These are phyloP conservation scores for Notamacropus eugenii DNA, from an alignment of 2,797 vertebrate genomes.

Conservation along the genomic window DNA sequence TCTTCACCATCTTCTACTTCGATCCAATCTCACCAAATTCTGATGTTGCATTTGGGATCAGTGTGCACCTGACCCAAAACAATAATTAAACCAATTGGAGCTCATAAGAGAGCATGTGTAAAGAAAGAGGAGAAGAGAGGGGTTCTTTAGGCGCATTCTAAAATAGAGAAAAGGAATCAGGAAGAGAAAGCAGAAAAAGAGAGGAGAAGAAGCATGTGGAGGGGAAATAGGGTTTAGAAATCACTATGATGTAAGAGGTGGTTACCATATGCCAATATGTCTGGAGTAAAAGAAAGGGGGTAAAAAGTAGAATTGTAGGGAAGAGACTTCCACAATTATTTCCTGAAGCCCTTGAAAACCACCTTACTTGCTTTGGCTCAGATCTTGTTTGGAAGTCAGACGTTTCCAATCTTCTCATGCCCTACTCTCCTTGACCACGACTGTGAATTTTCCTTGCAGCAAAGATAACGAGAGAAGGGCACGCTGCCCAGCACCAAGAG, in stretches of 20 bases:
- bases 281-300: not conserved
- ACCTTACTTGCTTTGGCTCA: not conserved
- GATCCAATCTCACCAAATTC: not conserved
- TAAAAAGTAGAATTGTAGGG: not conserved
- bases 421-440: not conserved
- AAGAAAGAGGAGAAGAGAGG: not conserved
- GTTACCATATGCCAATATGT: not conserved
- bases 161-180: not conserved
- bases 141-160: not conserved
- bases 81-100: not conserved
- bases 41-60: not conserved
- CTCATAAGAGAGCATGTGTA: not conserved
- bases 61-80: not conserved
- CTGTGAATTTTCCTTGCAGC: not conserved
- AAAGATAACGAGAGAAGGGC: not conserved
- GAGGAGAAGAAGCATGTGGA: not conserved
- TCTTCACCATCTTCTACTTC: not conserved
- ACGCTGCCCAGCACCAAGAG: not conserved
- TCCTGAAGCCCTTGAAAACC: slow-evolving; percentile 19
- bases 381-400: not conserved
- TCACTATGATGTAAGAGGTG: not conserved
- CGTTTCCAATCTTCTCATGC: not conserved
- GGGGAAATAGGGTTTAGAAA: not conserved
- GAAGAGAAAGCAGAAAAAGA: not conserved
- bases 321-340: not conserved